Conservation (phyloP, 2,113 vertebrate species). For the Halichoerus grypus region DNA sequence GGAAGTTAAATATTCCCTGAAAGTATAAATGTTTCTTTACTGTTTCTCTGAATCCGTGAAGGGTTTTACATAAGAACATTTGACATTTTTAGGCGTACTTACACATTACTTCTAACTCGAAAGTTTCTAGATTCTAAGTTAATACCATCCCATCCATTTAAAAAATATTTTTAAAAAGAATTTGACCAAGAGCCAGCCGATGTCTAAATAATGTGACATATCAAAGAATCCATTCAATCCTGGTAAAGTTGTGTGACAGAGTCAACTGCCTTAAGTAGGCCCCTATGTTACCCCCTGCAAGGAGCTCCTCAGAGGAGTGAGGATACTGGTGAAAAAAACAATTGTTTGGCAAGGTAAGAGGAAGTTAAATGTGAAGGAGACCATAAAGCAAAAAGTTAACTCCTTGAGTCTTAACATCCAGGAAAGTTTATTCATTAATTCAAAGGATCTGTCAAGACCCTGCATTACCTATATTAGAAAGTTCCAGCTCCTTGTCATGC, state of each 20-base stretch:
- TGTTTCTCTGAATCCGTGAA: neutral
- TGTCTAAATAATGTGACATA: neutral
- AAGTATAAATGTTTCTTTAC: neutral
- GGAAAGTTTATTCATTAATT: neutral
- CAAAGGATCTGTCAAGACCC: neutral
- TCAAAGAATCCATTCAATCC: neutral
- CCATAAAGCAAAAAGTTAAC: neutral
- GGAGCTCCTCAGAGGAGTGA: neutral
- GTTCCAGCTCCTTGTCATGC: neutral
- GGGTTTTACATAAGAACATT: neutral
- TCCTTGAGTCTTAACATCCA: neutral
- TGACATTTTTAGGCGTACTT: neutral
- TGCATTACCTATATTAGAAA: neutral
- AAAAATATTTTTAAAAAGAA: neutral
- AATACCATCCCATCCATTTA: neutral
- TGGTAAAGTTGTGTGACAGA: neutral
- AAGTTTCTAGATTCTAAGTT: neutral
- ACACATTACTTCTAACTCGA: neutral
- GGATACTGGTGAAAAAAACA: neutral
- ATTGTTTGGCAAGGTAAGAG: conserved; percentile 29
- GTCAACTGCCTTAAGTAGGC: neutral
- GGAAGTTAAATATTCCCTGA: neutral
- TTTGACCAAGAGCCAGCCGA: neutral
- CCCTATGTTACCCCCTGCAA: neutral
- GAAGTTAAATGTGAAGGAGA: neutral